These are phyloP conservation scores for Pentalonia nigronervosa DNA, from an alignment of 1,140 invertebrate genomes.

Conservation along the genomic window DNA sequence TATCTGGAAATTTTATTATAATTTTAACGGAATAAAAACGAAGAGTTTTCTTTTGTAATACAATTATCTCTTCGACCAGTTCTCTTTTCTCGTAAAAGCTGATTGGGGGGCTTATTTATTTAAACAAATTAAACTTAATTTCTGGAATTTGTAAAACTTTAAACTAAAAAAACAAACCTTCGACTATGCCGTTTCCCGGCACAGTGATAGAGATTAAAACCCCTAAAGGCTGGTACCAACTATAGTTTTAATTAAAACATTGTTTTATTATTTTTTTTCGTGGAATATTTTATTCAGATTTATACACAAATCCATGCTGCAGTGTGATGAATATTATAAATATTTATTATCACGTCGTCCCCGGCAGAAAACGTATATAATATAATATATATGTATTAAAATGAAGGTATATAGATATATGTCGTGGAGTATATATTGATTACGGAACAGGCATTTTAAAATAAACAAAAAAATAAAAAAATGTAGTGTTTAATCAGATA, in stretches of 20 bases:
- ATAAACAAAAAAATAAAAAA: not conserved
- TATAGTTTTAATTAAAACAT: conserved; percentile 58
- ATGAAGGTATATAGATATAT: not conserved
- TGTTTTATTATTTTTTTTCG: conserved; percentile 50
- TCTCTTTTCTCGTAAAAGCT: conserved; percentile 37
- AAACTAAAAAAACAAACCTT: conserved; percentile 52
- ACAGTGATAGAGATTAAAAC: conserved; percentile 51
- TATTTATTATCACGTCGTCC: conserved; percentile 56
- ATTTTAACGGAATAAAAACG: conserved; percentile 54
- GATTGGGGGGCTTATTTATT: conserved; percentile 54
- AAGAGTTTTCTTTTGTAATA: conserved; percentile 54
- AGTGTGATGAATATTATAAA: conserved; percentile 55
- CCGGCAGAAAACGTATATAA: not conserved
- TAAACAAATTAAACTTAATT: conserved; percentile 58
- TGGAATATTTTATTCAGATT: conserved; percentile 57
- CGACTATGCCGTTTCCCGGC: conserved; percentile 40
- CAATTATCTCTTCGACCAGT: conserved; percentile 50
- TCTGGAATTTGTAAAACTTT: conserved; percentile 58
- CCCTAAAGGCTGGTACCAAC: conserved; percentile 47
- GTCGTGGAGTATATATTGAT: not conserved
- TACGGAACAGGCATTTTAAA: not conserved
- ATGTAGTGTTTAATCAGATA: not conserved
- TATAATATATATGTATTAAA: not conserved
- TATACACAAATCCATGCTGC: conserved; percentile 50
- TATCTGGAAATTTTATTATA: conserved; percentile 50